These are phyloP conservation scores for Corythoichthys intestinalis DNA, from an alignment of 2,113 vertebrate species.

Conservation along the genomic window DNA sequence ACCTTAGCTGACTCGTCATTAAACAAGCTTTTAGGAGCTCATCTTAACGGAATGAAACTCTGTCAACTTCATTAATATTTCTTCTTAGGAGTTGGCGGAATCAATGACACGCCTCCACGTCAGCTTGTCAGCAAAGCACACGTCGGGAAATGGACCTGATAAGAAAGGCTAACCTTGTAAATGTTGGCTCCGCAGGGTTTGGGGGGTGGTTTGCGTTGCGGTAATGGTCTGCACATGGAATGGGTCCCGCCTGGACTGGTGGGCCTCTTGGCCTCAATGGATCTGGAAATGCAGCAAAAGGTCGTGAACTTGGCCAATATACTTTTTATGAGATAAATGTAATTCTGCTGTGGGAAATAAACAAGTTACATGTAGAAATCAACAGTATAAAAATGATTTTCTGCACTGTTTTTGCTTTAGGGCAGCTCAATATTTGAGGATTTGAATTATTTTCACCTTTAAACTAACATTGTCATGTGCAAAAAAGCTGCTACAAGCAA, in stretches of 20 bases:
- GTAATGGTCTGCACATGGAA: conserved; percentile 54
- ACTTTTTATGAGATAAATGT: not conserved
- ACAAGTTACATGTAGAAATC: not conserved
- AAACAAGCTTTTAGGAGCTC: not conserved
- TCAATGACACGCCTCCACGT: conserved; percentile 42
- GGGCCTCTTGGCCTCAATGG: conserved; percentile 55
- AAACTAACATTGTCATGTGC: not conserved
- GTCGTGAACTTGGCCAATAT: not conserved
- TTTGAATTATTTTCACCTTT: not conserved
- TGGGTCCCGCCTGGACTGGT: conserved; percentile 57
- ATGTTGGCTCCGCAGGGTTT: conserved; percentile 54
- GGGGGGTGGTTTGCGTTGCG: conserved; percentile 55
- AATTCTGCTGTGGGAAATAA: not conserved
- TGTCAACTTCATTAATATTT: conserved; percentile 58
- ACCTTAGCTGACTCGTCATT: not conserved
- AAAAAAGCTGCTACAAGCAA: not conserved
- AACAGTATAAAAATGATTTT: not conserved
- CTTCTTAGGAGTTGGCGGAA: conserved; percentile 36
- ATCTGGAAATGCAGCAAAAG: conserved; percentile 39
- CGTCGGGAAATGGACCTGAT: conserved; percentile 16
- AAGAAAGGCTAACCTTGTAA: conserved; percentile 60
- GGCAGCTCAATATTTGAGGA: not conserved
- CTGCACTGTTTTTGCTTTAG: not conserved
- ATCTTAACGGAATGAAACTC: conserved; percentile 10
- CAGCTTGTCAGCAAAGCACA: conserved; percentile 48